Evolutionary conservation across 2,888 invertebrate genomes (phyloP).

Genomic region (Nineta flava): DNA sequence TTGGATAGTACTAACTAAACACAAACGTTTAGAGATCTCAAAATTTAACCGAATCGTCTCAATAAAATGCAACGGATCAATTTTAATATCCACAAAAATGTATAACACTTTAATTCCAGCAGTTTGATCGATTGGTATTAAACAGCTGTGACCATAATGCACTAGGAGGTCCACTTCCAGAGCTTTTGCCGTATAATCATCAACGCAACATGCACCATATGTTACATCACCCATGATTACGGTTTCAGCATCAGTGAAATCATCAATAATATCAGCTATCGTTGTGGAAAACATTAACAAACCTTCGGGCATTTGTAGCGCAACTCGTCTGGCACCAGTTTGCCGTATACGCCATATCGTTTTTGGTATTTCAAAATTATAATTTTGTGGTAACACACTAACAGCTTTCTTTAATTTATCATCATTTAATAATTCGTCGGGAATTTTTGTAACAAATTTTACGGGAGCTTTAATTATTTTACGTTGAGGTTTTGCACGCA

Average conservation of each 20-base stretch:
- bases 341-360: conserved; percentile 92
- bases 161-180: conserved; percentile 80
- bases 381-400: conserved; percentile 72
- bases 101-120: conserved; percentile 82
- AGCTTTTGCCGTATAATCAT: conserved; percentile 86
- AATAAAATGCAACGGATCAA: conserved; percentile 84
- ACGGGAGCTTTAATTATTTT: conserved; percentile 63
- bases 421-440: conserved; percentile 62
- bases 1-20: conserved; percentile 93
- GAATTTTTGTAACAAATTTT: conserved; percentile 61
- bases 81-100: conserved; percentile 96
- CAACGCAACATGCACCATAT: conserved; percentile 97
- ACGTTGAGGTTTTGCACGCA: conserved; percentile 62
- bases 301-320: conserved; percentile 94
- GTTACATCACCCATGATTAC: conserved; percentile 99
- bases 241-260: conserved; percentile 75
- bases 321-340: conserved; percentile 71
- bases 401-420: conserved; percentile 55
- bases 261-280: conserved; percentile 82
- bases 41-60: conserved; percentile 73
- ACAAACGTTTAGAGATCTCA: conserved; percentile 45
- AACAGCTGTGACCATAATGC: conserved; percentile 97
- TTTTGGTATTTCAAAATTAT: conserved; percentile 96
- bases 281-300: conserved; percentile 83
- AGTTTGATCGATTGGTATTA: conserved; percentile 76